A percentile compares a stretch with the other conserved stretches of the same genome.
Evolutionary conservation across 2,113 vertebrate genomes (phyloP).

Genomic region (Engystomops pustulosus): DNA sequence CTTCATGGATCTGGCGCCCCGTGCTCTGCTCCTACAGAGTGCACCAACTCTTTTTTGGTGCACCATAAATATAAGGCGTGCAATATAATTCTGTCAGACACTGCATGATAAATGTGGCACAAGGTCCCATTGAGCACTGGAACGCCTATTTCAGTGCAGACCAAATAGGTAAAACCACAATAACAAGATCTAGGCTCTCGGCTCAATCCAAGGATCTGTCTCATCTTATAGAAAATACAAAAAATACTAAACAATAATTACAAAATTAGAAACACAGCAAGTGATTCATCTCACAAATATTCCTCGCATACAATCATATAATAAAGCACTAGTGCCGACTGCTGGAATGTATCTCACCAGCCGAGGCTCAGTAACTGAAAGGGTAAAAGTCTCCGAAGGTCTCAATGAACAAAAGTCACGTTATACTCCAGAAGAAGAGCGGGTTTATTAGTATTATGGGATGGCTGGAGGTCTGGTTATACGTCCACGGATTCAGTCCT

Average conservation of each 20-base stretch:
- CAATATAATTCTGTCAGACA: no score
- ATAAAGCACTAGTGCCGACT: neutral
- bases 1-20: no score
- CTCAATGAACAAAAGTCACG: constrained; percentile 37
- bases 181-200: no score
- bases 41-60: no score
- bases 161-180: neutral
- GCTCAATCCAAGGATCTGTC: neutral
- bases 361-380: constrained; percentile 45
- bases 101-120: no score
- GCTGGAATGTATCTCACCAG: constrained; percentile 49
- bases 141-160: no score
- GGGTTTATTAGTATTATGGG: neutral
- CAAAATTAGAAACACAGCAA: neutral
- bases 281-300: neutral
- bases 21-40: no score
- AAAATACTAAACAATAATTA: neutral
- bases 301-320: neutral
- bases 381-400: constrained; percentile 40
- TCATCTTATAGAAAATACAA: neutral
- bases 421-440: constrained; percentile 48
- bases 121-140: no score
- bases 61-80: no score
- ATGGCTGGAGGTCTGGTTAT: neutral
- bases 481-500: neutral